Conservation (phyloP, 2,113 vertebrate species). For the Indicator indicator region DNA sequence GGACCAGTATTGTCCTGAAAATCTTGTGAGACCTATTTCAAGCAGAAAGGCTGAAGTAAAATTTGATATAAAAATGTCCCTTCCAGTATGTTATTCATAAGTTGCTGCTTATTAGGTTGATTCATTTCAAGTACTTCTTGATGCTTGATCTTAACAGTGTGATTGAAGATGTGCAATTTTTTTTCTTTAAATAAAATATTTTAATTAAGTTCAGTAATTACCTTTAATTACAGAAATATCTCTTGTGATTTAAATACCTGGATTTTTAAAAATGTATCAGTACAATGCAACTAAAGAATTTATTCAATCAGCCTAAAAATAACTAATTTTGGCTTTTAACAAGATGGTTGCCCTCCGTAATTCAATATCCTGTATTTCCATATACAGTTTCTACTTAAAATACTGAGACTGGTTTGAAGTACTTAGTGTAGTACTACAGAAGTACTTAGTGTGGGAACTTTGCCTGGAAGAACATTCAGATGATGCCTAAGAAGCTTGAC, state of each 20-base stretch:
- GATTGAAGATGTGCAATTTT: not conserved
- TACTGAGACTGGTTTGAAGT: not conserved
- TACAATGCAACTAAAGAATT: not conserved
- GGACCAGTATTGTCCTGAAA: not conserved
- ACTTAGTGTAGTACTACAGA: too few species aligned
- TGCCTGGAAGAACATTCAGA: not conserved
- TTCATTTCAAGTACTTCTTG: not conserved
- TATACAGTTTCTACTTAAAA: not conserved
- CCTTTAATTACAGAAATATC: slow-evolving; percentile 18
- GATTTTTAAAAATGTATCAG: not conserved
- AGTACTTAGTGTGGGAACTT: not conserved
- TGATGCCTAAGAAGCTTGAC: not conserved
- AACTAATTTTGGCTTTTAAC: not conserved
- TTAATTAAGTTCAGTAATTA: slow-evolving; percentile 26
- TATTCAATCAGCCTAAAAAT: slow-evolving; percentile 7
- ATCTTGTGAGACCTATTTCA: not conserved
- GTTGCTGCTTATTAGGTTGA: not conserved
- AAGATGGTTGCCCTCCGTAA: not conserved
- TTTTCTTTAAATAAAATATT: not conserved
- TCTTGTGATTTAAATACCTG: not conserved
- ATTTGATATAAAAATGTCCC: not conserved
- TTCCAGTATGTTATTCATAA: not conserved
- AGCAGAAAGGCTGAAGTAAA: not conserved
- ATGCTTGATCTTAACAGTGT: not conserved
- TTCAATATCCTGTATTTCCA: not conserved